Base-by-base conservation (phyloP, 2,797 vertebrate species). In the Rhodeus uyekii region DNA sequence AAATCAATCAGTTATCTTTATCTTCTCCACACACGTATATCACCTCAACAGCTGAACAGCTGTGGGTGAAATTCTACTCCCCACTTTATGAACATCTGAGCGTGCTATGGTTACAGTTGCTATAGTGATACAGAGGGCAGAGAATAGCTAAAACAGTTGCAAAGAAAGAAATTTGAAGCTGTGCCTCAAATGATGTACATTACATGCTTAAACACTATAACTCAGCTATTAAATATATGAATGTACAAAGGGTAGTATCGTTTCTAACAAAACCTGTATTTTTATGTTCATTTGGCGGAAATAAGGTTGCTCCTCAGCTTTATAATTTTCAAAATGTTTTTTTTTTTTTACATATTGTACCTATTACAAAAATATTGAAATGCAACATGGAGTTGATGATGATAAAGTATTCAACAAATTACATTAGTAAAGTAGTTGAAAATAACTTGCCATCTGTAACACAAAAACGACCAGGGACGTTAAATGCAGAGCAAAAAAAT, bases 101-200 rank as follows among this genome's bases (percentile, higher is more conserved):
- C 24, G 1, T 8, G 50, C 50, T 60, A 82, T 55, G 44, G 64
- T 63, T 61, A 55, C 64, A 75, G 92, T 94, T 94, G 89, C 92
- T 87, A 94, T 93, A 87, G 94, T 90, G 87, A 94, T 87, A 12
- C 19, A 80, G 88, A 88, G 87, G 86, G 44, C 77, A 88, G 89
- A 87, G 89, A 85, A 91, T 68, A 85, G 84, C 63, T 84, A 81
- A 87, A 91, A 87, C 46, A 82, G 81, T 63, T 61, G 19, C 87
- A 84, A 22, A 73, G 86, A 90, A 89, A 90, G 83, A 91, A 87
- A 87, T 90, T 86, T 72, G 68, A 71, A 8, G 4, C 53, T 85
- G 24, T 34, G 39, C 24, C 24, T 76, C 18, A 61, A 46, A 32
- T 63, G 4, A 76, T 32, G 22, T 44, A 39, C 34, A 58, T 1